Evolutionary conservation across 2,113 vertebrate genomes (phyloP).

Genomic region (Nothobranchius kuhntae): DNA sequence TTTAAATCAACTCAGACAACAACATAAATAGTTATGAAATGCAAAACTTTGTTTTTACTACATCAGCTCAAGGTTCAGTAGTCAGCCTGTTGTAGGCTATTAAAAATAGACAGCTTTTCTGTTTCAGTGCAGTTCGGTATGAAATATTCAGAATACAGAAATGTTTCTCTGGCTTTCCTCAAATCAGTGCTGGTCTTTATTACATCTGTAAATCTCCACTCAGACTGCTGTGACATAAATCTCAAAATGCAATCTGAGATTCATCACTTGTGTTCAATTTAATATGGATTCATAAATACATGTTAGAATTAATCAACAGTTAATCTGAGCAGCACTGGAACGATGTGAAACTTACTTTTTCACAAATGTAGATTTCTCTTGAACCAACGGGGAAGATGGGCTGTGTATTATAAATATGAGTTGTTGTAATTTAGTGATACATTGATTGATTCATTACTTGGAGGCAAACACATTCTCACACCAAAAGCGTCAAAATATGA

Average conservation of each 20-base stretch:
- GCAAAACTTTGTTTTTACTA: conserved; percentile 49
- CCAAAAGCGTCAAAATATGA: no score
- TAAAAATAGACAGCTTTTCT: conserved; percentile 57
- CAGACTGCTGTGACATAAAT: conserved; percentile 11
- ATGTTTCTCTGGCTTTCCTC: conserved; percentile 24
- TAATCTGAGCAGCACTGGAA: background rate
- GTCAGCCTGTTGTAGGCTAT: conserved; percentile 42
- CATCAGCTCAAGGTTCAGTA: conserved; percentile 28
- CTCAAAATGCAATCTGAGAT: conserved; percentile 5
- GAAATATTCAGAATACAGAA: conserved; percentile 54
- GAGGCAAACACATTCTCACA: no score
- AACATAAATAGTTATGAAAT: conserved; percentile 56
- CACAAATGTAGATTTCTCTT: background rate
- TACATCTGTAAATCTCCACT: conserved; percentile 18
- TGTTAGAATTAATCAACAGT: conserved; percentile 3
- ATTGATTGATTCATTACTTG: no score
- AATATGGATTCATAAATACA: background rate
- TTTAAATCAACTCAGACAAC: conserved; percentile 42
- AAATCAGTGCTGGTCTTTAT: conserved; percentile 35
- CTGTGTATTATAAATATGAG: background rate
- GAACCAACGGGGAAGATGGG: background rate
- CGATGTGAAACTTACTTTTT: background rate
- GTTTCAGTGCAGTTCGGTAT: conserved; percentile 35
- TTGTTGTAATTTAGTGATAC: no score
- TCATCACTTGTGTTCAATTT: background rate